phyloP scores from a whole-genome alignment of 2,113 vertebrate genomes.

The Salvator merianae region DNA sequence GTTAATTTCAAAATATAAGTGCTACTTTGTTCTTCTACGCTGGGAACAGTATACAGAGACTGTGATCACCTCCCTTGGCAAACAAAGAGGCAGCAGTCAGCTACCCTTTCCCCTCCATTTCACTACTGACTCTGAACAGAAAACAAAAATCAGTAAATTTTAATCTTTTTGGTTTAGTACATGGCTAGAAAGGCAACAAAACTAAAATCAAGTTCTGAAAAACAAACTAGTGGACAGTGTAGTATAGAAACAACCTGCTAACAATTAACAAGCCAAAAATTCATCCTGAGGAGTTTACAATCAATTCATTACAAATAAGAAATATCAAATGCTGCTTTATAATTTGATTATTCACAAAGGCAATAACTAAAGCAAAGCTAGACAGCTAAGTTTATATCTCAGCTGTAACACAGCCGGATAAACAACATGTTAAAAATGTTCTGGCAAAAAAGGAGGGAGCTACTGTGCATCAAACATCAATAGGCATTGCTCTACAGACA shows the following conservation, averaged over 20 bases:
- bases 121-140: neutral
- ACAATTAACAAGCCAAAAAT: neutral
- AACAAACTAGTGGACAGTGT: neutral
- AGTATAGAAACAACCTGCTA: neutral
- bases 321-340: neutral
- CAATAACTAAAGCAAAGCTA: neutral
- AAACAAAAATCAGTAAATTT: constrained; percentile 6
- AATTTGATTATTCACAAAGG: neutral
- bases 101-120: neutral
- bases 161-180: neutral
- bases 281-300: neutral
- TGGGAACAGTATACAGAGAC: neutral
- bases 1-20: neutral
- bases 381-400: neutral
- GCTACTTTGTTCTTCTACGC: neutral
- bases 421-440: neutral
- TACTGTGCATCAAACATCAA: neutral
- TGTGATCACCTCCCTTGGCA: neutral
- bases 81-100: accelerated
- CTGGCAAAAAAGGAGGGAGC: neutral
- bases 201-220: neutral
- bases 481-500: neutral
- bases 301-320: neutral
- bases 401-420: neutral
- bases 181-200: neutral